Conservation (phyloP, 2,888 invertebrate species). For the Chaitophorus viminalis region DNA sequence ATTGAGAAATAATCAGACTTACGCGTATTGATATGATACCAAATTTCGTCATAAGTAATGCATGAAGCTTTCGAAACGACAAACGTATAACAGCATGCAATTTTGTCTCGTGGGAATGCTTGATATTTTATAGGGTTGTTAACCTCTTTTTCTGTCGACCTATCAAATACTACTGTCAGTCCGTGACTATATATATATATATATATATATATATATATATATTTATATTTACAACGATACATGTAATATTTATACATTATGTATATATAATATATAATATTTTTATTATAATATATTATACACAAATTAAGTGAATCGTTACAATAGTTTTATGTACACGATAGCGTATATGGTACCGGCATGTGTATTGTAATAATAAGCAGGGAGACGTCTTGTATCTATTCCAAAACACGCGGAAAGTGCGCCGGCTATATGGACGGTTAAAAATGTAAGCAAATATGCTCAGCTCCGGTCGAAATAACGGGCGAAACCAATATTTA, state of each 20-base stretch:
- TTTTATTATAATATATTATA: neutral
- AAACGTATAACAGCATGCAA: constrained; percentile 10
- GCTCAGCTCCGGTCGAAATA: no score
- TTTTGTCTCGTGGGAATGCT: constrained; percentile 6
- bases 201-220: no score
- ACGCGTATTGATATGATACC: neutral
- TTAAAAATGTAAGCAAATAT: no score
- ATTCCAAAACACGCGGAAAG: no score
- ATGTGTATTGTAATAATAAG: no score
- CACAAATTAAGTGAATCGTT: constrained; percentile 5
- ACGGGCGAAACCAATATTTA: no score
- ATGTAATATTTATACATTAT: no score
- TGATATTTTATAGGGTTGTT: constrained; percentile 14
- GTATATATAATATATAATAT: no score
- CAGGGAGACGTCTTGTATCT: no score
- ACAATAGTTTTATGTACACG: neutral
- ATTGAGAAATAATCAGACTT: neutral
- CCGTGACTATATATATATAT: constrained; percentile 2
- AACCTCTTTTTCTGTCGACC: neutral
- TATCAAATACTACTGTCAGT: neutral
- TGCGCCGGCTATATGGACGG: no score
- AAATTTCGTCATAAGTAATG: neutral
- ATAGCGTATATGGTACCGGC: no score
- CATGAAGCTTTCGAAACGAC: constrained; percentile 9
- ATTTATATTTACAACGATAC: neutral